A percentile compares a stretch with the other conserved stretches of the same genome.
phyloP scores from a whole-genome alignment of 1,140 invertebrate species.

The Goniozus legneri region DNA sequence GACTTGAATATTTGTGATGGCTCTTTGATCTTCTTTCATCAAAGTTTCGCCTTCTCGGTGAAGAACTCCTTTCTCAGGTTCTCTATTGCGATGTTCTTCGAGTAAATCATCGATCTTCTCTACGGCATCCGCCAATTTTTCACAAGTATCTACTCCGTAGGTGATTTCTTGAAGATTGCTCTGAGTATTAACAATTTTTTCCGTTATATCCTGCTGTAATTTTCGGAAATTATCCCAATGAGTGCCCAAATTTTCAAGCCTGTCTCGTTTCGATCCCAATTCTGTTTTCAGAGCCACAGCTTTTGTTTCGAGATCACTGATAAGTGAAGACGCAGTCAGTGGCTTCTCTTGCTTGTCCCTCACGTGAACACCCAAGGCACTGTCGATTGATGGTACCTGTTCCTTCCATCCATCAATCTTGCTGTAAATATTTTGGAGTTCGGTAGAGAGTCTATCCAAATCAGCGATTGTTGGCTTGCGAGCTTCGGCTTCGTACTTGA shows the following conservation, averaged over 20 bases:
- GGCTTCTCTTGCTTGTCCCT: conserved; percentile 67
- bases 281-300: conserved; percentile 63
- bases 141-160: conserved; percentile 51
- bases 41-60: conserved; percentile 70
- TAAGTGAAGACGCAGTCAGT: conserved; percentile 64
- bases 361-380: conserved; percentile 62
- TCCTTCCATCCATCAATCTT: conserved; percentile 69
- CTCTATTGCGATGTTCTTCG: conserved; percentile 54
- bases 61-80: conserved; percentile 58
- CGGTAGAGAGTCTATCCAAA: conserved; percentile 63
- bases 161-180: conserved; percentile 55
- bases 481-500: conserved; percentile 75
- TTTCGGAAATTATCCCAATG: conserved; percentile 68
- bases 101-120: conserved; percentile 55
- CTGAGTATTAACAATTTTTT: conserved; percentile 62
- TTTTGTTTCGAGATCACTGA: conserved; percentile 69
- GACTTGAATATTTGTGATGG: conserved; percentile 74
- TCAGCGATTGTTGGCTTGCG: conserved; percentile 65
- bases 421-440: conserved; percentile 63
- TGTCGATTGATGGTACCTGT: conserved; percentile 66
- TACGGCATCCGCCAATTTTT: conserved; percentile 60
- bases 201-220: conserved; percentile 62
- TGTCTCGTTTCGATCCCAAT: conserved; percentile 63
- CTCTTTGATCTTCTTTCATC: conserved; percentile 77
- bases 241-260: conserved; percentile 65